Conservation (phyloP, 2,797 vertebrate genomes). For the Salarias fasciatus region DNA sequence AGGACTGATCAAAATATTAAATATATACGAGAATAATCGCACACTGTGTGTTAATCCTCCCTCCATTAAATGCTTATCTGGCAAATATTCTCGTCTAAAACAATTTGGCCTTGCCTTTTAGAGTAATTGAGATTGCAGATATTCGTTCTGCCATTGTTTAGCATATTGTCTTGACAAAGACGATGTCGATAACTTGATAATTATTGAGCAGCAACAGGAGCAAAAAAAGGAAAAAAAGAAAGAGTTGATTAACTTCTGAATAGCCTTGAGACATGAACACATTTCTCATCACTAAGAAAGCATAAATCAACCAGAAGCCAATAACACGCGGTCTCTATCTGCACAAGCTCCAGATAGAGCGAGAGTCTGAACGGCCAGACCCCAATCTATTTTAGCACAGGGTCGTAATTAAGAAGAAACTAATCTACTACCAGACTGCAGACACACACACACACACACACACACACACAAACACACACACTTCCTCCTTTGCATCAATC, state of each 20-base stretch:
- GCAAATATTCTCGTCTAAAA: not conserved
- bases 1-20: not conserved
- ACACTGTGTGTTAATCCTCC: not conserved
- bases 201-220: not conserved
- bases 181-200: not conserved
- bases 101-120: not conserved
- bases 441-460: not conserved
- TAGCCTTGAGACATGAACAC: not conserved
- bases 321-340: slow-evolving; percentile 13
- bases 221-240: not conserved
- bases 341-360: slow-evolving; percentile 16
- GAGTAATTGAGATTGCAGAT: not conserved
- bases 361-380: slow-evolving; percentile 37
- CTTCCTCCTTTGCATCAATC: too few species aligned
- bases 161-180: not conserved
- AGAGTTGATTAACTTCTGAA: not conserved
- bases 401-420: not conserved
- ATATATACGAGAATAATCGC: not conserved
- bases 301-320: slow-evolving; percentile 8
- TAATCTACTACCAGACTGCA: not conserved
- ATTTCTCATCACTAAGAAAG: slow-evolving; percentile 11
- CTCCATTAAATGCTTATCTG: not conserved
- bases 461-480: not conserved
- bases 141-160: not conserved
- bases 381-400: slow-evolving; percentile 32